phyloP scores from a whole-genome alignment of 2,888 invertebrate species.

The Erebia aethiops region DNA sequence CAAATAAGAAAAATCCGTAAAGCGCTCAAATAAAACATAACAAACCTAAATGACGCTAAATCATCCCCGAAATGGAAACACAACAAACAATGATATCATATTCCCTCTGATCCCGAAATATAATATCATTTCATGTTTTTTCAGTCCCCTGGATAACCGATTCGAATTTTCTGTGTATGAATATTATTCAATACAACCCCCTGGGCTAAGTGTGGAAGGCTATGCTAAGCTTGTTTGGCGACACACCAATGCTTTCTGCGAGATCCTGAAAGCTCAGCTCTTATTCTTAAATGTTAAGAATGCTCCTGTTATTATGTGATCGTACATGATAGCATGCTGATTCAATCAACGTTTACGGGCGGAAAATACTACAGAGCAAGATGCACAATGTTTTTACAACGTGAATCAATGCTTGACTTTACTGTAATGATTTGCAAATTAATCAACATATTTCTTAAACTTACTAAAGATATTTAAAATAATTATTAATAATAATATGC shows the following conservation, averaged over 20 bases:
- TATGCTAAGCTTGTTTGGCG: conserved; percentile 64
- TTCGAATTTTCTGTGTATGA: conserved; percentile 36
- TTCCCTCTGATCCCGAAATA: conserved; percentile 18
- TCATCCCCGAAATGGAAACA: conserved; percentile 28
- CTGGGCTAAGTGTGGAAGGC: conserved; percentile 34
- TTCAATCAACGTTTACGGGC: too few relatives aligned
- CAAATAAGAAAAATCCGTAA: neutral
- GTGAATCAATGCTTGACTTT: too few relatives aligned
- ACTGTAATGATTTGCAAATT: too few relatives aligned
- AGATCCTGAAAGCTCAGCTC: conserved; percentile 18
- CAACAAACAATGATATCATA: conserved; percentile 30
- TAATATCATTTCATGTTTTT: conserved; percentile 26
- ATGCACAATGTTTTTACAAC: too few relatives aligned
- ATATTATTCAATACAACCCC: conserved; percentile 38
- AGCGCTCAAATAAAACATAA: neutral
- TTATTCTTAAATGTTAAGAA: too few relatives aligned
- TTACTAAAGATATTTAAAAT: too few relatives aligned
- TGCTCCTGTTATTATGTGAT: too few relatives aligned
- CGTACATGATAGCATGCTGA: too few relatives aligned
- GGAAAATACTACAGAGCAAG: too few relatives aligned
- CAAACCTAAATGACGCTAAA: conserved; percentile 20
- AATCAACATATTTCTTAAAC: too few relatives aligned
- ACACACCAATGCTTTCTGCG: conserved; percentile 62
- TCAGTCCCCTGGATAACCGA: conserved; percentile 18
- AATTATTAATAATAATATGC: too few relatives aligned